Conservation (phyloP, 2,888 invertebrate species). For the Rutpela maculata region DNA sequence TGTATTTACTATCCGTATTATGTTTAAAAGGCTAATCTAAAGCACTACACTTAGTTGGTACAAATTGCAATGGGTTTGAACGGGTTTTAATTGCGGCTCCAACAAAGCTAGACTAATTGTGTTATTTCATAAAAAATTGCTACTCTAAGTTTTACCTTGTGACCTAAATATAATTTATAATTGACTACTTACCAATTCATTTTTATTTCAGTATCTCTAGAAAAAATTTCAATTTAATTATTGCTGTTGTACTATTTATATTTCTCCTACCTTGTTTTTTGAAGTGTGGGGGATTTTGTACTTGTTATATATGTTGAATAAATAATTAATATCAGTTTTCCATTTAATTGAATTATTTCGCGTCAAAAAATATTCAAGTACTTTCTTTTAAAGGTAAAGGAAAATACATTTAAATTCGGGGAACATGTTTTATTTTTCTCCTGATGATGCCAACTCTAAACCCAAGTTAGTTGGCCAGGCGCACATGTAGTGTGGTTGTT, state of each 20-base stretch:
- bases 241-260: slow-evolving; percentile 23
- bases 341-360: background rate
- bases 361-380: background rate
- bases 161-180: slow-evolving; percentile 29
- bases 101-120: slow-evolving; percentile 4
- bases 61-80: no score
- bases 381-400: no score
- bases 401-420: no score
- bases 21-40: no score
- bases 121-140: slow-evolving; percentile 6
- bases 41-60: no score
- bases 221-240: slow-evolving; percentile 15
- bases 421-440: no score
- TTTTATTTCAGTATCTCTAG: slow-evolving; percentile 28
- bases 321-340: slow-evolving; percentile 26
- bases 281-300: slow-evolving; percentile 12
- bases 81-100: no score
- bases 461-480: no score
- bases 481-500: no score
- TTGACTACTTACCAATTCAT: slow-evolving; percentile 13
- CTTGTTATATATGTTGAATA: slow-evolving; percentile 38
- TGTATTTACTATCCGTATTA: no score
- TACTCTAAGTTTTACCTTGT: slow-evolving; percentile 19
- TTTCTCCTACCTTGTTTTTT: slow-evolving; percentile 9
- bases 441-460: no score